phyloP scores from a whole-genome alignment of 2,113 vertebrate genomes.

The Tachysurus vachellii region DNA sequence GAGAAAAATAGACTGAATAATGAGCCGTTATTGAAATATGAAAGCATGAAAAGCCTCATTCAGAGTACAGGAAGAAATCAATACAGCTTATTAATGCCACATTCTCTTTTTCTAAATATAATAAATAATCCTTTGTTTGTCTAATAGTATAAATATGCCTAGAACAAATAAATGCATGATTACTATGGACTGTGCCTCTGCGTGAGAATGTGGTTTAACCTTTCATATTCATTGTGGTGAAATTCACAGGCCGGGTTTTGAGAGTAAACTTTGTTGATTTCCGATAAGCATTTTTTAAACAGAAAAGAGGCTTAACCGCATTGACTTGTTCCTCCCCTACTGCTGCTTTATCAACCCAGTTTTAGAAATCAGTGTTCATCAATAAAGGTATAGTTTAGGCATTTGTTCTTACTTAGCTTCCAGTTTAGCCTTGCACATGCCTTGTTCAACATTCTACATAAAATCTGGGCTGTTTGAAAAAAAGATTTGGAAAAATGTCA shows the following conservation, averaged over 20 bases:
- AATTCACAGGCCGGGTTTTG: neutral
- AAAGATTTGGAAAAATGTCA: neutral
- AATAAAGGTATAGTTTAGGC: neutral
- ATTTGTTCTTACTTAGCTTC: neutral
- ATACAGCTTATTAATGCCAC: neutral
- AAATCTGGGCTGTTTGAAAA: neutral
- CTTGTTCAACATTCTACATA: no score
- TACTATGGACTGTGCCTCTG: slow-evolving; percentile 5
- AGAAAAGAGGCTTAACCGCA: neutral
- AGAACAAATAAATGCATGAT: neutral
- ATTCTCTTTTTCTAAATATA: neutral
- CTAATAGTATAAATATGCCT: neutral
- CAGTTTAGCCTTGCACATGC: neutral
- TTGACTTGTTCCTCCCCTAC: neutral
- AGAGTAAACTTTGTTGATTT: slow-evolving; percentile 44
- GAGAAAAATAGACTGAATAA: neutral
- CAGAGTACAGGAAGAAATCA: neutral
- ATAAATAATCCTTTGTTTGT: neutral
- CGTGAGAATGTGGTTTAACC: slow-evolving; percentile 36
- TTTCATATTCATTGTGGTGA: slow-evolving; percentile 40
- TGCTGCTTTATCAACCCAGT: slow-evolving; percentile 23
- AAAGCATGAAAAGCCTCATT: neutral
- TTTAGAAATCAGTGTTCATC: slow-evolving; percentile 25
- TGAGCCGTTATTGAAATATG: neutral
- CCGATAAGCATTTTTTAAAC: slow-evolving; percentile 38